A percentile compares a stretch with the other conserved stretches of the same genome.
Conservation (phyloP, 2,888 invertebrate species). For the Lacanobia wlatinum region DNA sequence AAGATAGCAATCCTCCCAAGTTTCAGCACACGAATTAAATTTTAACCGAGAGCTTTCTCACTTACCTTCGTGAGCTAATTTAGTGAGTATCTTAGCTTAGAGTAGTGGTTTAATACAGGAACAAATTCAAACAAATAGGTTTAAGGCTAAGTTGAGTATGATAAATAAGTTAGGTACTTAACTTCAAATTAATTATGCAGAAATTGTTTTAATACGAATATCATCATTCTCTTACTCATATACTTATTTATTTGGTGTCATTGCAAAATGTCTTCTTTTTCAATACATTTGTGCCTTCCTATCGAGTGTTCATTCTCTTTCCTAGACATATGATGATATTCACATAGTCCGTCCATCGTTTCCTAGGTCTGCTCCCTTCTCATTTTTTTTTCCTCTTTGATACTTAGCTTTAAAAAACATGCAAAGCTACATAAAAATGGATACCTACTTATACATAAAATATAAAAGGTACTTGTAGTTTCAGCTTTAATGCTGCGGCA, state of each 20-base stretch:
- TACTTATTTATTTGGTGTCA: too few relatives aligned
- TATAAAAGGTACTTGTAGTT: conserved; percentile 15
- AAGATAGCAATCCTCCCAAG: background rate
- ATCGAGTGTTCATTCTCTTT: background rate
- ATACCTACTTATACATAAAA: conserved; percentile 7
- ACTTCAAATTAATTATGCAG: too few relatives aligned
- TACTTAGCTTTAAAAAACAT: background rate
- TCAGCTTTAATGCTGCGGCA: conserved; percentile 26
- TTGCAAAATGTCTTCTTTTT: too few relatives aligned
- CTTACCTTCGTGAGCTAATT: background rate
- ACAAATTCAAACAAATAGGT: too few relatives aligned
- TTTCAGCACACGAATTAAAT: background rate
- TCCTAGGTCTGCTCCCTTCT: background rate
- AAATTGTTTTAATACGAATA: too few relatives aligned
- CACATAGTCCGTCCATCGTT: background rate
- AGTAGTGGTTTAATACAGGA: too few relatives aligned
- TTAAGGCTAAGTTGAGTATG: too few relatives aligned
- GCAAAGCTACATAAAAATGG: background rate
- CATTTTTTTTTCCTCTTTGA: too few relatives aligned
- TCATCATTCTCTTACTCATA: too few relatives aligned
- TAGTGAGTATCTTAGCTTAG: background rate
- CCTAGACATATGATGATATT: background rate
- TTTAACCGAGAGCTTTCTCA: background rate
- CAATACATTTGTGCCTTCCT: too few relatives aligned
- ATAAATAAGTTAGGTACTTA: too few relatives aligned